Base-by-base conservation (phyloP, 2,113 vertebrate species). In the Cygnus buccinator region DNA sequence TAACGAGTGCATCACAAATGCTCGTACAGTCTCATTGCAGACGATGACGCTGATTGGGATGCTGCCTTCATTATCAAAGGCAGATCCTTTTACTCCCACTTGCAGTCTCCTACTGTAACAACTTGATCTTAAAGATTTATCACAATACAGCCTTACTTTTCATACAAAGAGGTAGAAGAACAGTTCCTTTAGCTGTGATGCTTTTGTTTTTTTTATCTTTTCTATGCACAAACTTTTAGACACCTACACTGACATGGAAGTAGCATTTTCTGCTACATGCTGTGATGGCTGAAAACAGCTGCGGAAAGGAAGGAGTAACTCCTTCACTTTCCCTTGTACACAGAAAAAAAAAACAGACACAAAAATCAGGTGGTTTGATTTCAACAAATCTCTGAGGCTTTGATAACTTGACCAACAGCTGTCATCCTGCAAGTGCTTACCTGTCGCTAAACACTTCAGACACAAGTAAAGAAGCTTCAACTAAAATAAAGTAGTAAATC, bases 161-260 rank as follows among this genome's bases (percentile, higher is more conserved):
- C 44, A 17, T 0, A 48, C 0, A 46, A 43, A 58, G 10, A 54
- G 22, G 55, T 28, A 46, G 48, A 55, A 62, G 13, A 62, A 37
- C 10, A 50, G 33, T 7, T 94, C 35, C 26, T 58, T 41, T 31
- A 18, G 61, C 59, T 6, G 10, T 3, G 9, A 39, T 1, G 6
- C 25, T 8, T 41, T 22, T 31, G 11, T 16, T 29, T 50, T 66
- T 67, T 6, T 3, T 6, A 11, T 21, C 16, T 46, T 81, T 50
- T 67, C 50, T 2, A 44, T 0, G 57, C 13, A 20, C 10, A 13
- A 43, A 63, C 39, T 25, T 76, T 43, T 8, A 52, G 6, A 39
- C 13, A 28, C 19, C 26, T 52, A 0, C 4, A 4, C 6, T 35
- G 39, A 73, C 19, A 39, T 0, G 4, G 58, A 44, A 90, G 58